phyloP scores from a whole-genome alignment of 2,797 vertebrate genomes.

The Chrosomus eos region DNA sequence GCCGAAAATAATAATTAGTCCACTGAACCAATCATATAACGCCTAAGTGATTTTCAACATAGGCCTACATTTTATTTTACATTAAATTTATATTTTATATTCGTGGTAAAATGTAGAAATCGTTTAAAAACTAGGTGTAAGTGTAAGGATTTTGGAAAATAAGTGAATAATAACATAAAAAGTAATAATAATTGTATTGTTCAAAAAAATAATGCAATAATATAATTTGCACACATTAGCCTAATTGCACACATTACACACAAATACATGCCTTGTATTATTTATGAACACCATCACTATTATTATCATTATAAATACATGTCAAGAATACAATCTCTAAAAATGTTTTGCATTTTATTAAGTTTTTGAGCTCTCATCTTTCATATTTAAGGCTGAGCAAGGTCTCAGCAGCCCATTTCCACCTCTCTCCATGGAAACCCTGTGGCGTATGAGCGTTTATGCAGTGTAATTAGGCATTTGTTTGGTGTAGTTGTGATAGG shows the following conservation, averaged over 20 bases:
- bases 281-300: background rate
- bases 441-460: constrained; percentile 47
- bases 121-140: background rate
- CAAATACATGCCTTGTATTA: background rate
- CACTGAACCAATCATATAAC: background rate
- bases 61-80: background rate
- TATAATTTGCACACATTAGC: too few species aligned
- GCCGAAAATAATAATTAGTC: background rate
- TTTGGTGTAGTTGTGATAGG: constrained; percentile 64
- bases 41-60: background rate
- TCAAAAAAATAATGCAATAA: background rate
- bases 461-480: constrained; percentile 76
- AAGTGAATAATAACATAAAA: background rate
- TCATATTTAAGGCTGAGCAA: background rate
- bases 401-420: background rate
- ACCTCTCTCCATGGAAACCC: constrained; percentile 67
- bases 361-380: background rate
- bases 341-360: too few species aligned
- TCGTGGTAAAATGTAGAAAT: background rate
- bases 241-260: too few species aligned
- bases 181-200: background rate
- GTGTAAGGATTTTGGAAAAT: background rate
- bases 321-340: background rate
- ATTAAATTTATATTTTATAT: background rate
- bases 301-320: background rate